Evolutionary conservation across 2,888 invertebrate genomes (phyloP).

Genomic region (Portevinia maculata): DNA sequence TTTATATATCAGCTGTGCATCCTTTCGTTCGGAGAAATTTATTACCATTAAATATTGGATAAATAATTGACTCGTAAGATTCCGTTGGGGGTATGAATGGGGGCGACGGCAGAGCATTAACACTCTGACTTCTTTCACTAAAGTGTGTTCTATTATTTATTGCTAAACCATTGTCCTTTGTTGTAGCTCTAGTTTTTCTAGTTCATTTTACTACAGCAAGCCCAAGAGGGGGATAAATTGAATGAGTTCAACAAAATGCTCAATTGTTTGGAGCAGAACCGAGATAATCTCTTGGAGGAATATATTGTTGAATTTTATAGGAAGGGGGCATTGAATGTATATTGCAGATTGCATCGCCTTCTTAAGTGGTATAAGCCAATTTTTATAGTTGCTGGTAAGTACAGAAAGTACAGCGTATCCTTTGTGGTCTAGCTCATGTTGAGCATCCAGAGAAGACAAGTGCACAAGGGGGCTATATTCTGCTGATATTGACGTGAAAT

Average conservation of each 20-base stretch:
- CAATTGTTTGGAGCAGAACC: constrained; percentile 55
- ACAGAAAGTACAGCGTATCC: neutral
- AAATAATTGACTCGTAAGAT: constrained; percentile 56
- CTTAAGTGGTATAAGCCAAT: constrained; percentile 57
- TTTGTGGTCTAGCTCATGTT: constrained; percentile 4
- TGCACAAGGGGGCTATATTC: constrained; percentile 16
- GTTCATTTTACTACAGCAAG: constrained; percentile 38
- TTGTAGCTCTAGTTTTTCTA: constrained; percentile 13
- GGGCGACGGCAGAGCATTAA: neutral
- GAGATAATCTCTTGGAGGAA: constrained; percentile 39
- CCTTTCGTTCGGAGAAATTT: constrained; percentile 32
- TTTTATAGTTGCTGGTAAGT: constrained; percentile 16
- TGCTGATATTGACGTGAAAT: constrained; percentile 6
- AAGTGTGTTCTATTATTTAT: constrained; percentile 46
- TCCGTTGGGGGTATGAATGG: neutral
- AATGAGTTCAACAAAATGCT: constrained; percentile 46
- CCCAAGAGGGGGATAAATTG: constrained; percentile 21
- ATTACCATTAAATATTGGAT: constrained; percentile 44
- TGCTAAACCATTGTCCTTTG: constrained; percentile 41
- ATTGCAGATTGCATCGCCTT: constrained; percentile 58
- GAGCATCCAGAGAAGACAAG: neutral
- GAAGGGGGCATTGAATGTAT: constrained; percentile 6
- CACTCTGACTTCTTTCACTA: neutral
- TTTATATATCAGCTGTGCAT: neutral
- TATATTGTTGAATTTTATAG: constrained; percentile 20